Percentiles rank a stretch among this genome's conserved stretches.
These are phyloP conservation scores for Sciaenops ocellatus DNA, from an alignment of 2,797 vertebrate genomes.

Conservation along the genomic window DNA sequence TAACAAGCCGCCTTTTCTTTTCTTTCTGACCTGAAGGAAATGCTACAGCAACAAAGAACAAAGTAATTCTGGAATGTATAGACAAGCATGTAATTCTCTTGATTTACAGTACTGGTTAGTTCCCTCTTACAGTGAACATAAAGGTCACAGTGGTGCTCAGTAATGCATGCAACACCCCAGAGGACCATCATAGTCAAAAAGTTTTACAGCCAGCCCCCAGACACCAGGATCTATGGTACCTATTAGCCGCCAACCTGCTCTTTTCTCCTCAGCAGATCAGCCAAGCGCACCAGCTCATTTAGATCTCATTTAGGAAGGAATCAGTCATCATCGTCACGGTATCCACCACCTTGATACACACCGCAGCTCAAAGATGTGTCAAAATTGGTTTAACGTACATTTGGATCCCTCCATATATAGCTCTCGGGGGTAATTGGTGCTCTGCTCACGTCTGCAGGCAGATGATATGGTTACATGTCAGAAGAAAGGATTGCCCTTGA, in stretches of 20 bases:
- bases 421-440: slow-evolving; percentile 43
- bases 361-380: slow-evolving; percentile 65
- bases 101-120: slow-evolving; percentile 40
- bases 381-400: slow-evolving; percentile 57
- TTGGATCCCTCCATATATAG: slow-evolving; percentile 28
- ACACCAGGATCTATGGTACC: slow-evolving; percentile 29
- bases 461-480: slow-evolving; percentile 48
- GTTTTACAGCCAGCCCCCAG: slow-evolving; percentile 47
- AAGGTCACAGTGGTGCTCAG: slow-evolving; percentile 58
- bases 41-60: slow-evolving; percentile 10
- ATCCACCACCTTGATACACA: slow-evolving; percentile 66
- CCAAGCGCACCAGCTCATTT: slow-evolving; percentile 60
- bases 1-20: slow-evolving; percentile 16
- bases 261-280: slow-evolving; percentile 48
- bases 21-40: slow-evolving; percentile 10
- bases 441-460: slow-evolving; percentile 45
- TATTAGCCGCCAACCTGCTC: slow-evolving; percentile 46
- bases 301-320: slow-evolving; percentile 65
- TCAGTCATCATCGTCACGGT: slow-evolving; percentile 61
- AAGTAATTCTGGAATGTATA: background rate
- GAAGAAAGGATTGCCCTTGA: slow-evolving; percentile 50
- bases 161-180: slow-evolving; percentile 43
- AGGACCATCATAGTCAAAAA: slow-evolving; percentile 30
- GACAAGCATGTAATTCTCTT: slow-evolving; percentile 25
- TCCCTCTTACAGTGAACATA: slow-evolving; percentile 45